Conservation (phyloP, 37 sponge, comb jelly and placozoan species). For the Spongilla lacustris region DNA sequence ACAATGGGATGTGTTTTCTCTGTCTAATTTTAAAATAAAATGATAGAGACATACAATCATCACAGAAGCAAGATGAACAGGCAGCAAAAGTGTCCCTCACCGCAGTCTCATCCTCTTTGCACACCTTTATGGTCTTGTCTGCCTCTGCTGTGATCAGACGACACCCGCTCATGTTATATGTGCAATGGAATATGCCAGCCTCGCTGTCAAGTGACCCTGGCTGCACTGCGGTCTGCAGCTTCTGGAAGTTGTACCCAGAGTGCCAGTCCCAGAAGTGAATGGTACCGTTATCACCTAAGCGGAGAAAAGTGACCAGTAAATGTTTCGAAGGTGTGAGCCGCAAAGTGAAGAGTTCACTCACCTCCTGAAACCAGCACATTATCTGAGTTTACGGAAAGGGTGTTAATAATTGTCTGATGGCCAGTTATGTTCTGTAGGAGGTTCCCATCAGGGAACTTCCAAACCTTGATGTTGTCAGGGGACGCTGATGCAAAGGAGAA, state of each 20-base stretch:
- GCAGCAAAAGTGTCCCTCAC: too few relatives aligned
- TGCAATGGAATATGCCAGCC: constrained; percentile 88
- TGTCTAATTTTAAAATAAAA: constrained; percentile 65
- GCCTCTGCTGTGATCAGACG: constrained; percentile 93
- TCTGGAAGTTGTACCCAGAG: constrained; percentile 97
- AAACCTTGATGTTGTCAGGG: constrained; percentile 97
- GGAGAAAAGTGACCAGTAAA: background rate
- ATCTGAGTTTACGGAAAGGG: constrained; percentile 88
- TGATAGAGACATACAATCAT: background rate
- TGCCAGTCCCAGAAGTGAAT: constrained; percentile 99
- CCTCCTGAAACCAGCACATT: constrained; percentile 95
- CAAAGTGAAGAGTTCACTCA: too few relatives aligned
- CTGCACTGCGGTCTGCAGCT: constrained; percentile 87
- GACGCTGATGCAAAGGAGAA: constrained; percentile 93
- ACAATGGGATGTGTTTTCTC: constrained; percentile 88
- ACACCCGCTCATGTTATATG: constrained; percentile 92
- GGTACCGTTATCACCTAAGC: constrained; percentile 91
- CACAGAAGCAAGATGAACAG: too few relatives aligned
- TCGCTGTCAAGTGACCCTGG: constrained; percentile 99
- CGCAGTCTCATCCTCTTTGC: constrained; percentile 97
- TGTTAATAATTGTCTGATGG: constrained; percentile 93
- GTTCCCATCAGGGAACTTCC: constrained; percentile 98
- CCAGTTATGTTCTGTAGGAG: constrained; percentile 97
- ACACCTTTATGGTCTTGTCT: constrained; percentile 98
- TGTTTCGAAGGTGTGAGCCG: background rate